Percentiles rank a stretch among this genome's conserved stretches.
Evolutionary conservation across 1,140 invertebrate genomes (phyloP).

Genomic region (Condylostylus longicornis): DNA sequence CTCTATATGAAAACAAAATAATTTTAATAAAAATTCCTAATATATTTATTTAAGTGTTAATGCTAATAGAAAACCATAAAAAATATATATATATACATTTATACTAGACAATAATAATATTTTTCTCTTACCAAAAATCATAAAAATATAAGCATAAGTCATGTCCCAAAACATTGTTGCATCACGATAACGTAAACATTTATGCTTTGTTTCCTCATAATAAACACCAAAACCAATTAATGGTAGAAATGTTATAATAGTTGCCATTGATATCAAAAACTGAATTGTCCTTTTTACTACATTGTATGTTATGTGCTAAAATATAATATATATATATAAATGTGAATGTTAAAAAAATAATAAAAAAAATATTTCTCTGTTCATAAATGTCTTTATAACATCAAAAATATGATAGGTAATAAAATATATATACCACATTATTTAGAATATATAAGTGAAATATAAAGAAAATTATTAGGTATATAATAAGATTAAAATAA

Average conservation of each 20-base stretch:
- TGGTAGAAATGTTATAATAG: constrained; percentile 56
- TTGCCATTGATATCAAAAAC: constrained; percentile 49
- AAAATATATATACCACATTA: too few relatives aligned
- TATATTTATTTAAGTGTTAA: not conserved
- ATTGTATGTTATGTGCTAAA: constrained; percentile 65
- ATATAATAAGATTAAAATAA: too few relatives aligned
- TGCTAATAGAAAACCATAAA: not conserved
- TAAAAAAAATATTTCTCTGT: too few relatives aligned
- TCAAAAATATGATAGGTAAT: too few relatives aligned
- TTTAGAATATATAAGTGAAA: too few relatives aligned
- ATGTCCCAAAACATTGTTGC: constrained; percentile 46
- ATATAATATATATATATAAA: too few relatives aligned
- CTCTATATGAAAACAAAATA: too few relatives aligned
- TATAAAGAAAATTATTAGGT: too few relatives aligned
- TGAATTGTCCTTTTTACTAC: constrained; percentile 55
- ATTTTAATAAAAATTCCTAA: too few relatives aligned
- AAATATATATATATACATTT: not conserved
- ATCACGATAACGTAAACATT: constrained; percentile 54
- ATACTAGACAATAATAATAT: not conserved
- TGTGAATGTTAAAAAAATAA: too few relatives aligned
- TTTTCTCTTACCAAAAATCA: constrained; percentile 49
- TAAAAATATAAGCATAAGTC: constrained; percentile 63
- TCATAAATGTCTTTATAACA: too few relatives aligned
- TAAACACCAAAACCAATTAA: constrained; percentile 66
- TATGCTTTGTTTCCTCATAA: constrained; percentile 35